Evolutionary conservation across 2,888 invertebrate species (phyloP).

Genomic region (Protonemura montana): DNA sequence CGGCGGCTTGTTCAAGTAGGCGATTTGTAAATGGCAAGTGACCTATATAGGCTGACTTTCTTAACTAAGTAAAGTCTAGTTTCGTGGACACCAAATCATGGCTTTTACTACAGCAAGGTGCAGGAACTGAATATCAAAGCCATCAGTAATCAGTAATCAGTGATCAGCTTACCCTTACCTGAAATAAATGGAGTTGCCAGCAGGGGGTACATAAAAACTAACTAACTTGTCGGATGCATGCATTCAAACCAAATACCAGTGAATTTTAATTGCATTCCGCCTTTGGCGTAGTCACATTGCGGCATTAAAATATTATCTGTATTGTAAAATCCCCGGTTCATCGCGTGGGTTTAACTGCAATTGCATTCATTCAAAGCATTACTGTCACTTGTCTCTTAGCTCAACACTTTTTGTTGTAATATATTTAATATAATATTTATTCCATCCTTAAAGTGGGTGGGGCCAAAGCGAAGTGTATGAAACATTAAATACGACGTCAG

Average conservation of each 20-base stretch:
- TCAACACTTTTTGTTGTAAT: conserved; percentile 7
- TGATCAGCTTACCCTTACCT: too few species aligned
- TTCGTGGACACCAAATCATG: too few species aligned
- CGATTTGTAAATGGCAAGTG: too few species aligned
- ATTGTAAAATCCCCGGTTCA: conserved; percentile 9
- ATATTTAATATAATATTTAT: conserved; percentile 17
- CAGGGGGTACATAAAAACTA: too few species aligned
- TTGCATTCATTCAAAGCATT: not conserved
- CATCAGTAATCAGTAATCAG: too few species aligned
- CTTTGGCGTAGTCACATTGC: not conserved
- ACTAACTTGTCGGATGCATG: not conserved
- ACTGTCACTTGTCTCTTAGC: not conserved
- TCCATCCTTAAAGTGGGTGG: conserved; percentile 5
- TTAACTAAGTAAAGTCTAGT: too few species aligned
- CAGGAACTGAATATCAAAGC: too few species aligned
- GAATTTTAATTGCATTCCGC: not conserved
- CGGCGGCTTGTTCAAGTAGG: too few species aligned
- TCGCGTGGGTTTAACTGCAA: not conserved
- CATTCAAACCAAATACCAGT: not conserved
- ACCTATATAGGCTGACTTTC: too few species aligned
- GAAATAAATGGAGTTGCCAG: too few species aligned
- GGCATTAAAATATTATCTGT: not conserved
- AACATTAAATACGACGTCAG: conserved; percentile 16
- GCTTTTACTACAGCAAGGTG: too few species aligned
- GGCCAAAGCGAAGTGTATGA: conserved; percentile 18